phyloP scores from a whole-genome alignment of 2,797 vertebrate genomes.

The Discoglossus pictus region DNA sequence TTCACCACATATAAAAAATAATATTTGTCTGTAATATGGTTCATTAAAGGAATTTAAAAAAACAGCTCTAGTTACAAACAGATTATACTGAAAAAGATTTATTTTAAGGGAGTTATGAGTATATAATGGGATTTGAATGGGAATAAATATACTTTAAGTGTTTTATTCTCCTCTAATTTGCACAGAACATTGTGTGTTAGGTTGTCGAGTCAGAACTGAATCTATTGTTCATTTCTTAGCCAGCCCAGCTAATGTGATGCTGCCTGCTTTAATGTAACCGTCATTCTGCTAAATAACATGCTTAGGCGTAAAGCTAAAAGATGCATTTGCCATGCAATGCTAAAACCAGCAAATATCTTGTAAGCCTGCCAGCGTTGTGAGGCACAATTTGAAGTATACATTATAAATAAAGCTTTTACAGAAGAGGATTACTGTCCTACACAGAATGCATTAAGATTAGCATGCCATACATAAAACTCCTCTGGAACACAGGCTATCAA shows the following conservation, averaged over 20 bases:
- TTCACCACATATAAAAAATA: too few relatives aligned
- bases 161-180: too few relatives aligned
- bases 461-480: conserved; percentile 21
- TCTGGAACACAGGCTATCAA: conserved; percentile 36
- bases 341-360: conserved; percentile 48
- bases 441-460: conserved; percentile 9
- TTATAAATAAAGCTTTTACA: background rate
- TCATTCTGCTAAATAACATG: conserved; percentile 53
- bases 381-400: conserved; percentile 11
- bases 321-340: conserved; percentile 16
- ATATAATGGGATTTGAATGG: conserved; percentile 17
- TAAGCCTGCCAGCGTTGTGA: conserved; percentile 45
- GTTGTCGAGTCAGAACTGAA: background rate
- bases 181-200: too few relatives aligned
- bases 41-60: too few relatives aligned
- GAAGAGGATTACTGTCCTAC: conserved; percentile 41
- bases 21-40: too few relatives aligned
- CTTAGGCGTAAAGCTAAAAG: conserved; percentile 38
- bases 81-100: conserved; percentile 8
- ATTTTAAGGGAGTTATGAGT: conserved; percentile 15
- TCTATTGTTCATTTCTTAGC: background rate
- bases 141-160: conserved; percentile 1
- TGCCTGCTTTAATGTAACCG: conserved; percentile 50
- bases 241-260: conserved; percentile 9
- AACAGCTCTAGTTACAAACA: too few relatives aligned